Base-by-base conservation (phyloP, 2,113 vertebrate species). In the Acrocephalus kingi region DNA sequence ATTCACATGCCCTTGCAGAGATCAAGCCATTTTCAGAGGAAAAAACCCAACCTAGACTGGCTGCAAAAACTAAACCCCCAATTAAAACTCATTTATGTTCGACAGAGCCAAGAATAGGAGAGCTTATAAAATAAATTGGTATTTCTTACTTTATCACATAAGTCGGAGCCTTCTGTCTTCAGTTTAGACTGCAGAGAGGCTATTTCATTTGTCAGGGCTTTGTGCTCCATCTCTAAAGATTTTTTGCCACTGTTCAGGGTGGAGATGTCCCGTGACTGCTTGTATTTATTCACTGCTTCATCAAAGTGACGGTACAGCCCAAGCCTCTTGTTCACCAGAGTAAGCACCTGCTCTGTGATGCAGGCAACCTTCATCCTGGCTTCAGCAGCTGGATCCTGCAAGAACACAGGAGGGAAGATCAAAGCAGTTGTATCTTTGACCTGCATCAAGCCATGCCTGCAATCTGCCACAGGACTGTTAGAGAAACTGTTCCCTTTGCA, bases 281-380 rank as follows among this genome's bases (percentile, higher is more conserved):
- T 99, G 91, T 99, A 99, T 92, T 99, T 99, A 95, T 99, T 99
- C 84, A 99, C 98, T 8, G 99, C 98, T 97, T 99, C 99, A 3
- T 99, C 99, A 73, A 99, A 99, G 98, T 99, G 99, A 13, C 99
- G 98, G 97, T 99, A 99, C 87, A 99, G 98, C 58, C 99, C 99
- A 27, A 99, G 97, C 6, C 99, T 98, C 97, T 99, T 99, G 98
- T 99, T 99, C 87, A 99, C 99, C 93, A 99, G 97, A 55, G 99
- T 99, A 72, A 99, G 97, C 76, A 99, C 99, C 97, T 99, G 99
- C 97, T 99, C 99, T 3, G 99, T 99, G 97, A 99, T 99, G 91
- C 99, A 99, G 41, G 99, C 99, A 89, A 99, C 99, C 97, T 99
- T 99, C 99, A 99, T 99, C 64, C 99, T 98, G 54, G 99, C 99